Evolutionary conservation across 2,888 invertebrate species (phyloP), one percentile per base, ranked within the genome.

Genomic region (Scotopteryx bipunctaria): DNA sequence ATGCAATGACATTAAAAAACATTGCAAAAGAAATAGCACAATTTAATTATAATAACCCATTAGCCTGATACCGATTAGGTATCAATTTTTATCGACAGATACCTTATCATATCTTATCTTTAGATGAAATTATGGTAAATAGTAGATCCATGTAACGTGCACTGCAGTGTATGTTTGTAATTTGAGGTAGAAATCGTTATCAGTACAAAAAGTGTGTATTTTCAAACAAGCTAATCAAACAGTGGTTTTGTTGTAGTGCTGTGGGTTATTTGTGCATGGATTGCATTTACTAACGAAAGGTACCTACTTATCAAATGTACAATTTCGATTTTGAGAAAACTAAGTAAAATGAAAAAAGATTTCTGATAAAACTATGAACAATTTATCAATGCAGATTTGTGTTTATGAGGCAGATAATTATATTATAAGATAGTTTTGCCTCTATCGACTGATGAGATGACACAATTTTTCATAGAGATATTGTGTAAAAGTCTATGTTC

Each of bases 61-160:
- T 75, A 72, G 48, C 49, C 16, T 33, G 61, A 66, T 69, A 70
- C 64, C 55, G 70, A 71, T 36, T 25, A 23, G 32, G 14, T 73
- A 76, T 63, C 58, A 62, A 49, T 50, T 59, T 57, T 55, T 66
- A 64, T 66, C 64, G 33, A 31, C 42, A 25, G 61, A 63, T 64
- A 64, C 25, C 45, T 15, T 54, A 53, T 54, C 46, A 38, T 73
- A 79, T 81, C 80, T 81, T 78, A 82, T 83, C 81, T 43, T 13
- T 40, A 75, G 74, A 79, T 82, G 77, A 76, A 78, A 79, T 78
- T 79, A 81, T 77, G 76, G 82, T 81, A 81, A 83, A 81, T 80
- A 77, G 64, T 71, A 63, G 51, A 51, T 45, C 49, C 50, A 52
- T 55, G 56, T 57, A 61, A 31, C 43, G 49, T 35, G 13, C 64